Evolutionary conservation across 2,113 vertebrate genomes (phyloP), one percentile per base, ranked within the genome.

Genomic region (Rhipidura dahli): DNA sequence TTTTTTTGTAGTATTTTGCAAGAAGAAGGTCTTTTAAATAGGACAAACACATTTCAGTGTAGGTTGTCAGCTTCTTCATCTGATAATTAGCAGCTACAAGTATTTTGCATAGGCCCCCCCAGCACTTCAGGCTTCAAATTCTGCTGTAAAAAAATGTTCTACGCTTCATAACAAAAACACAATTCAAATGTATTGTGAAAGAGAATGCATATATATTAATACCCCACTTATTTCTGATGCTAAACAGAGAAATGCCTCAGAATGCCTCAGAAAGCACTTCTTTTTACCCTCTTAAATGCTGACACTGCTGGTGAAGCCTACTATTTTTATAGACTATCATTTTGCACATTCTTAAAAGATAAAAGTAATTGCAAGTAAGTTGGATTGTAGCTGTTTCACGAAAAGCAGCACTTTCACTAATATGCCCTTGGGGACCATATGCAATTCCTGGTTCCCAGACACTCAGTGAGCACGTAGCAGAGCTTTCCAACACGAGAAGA

Each of bases 271-370:
- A 81, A 89, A 73, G 15, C 33, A 61, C 50, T 88, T 89, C 17
- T 70, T 73, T 68, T 84, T 77, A 47, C 60, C 59, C 65, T 77
- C 57, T 59, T 84, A 77, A 83, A 65, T 66, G 44, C 60, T 92
- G 53, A 82, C 86, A 61, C 26, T 87, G 70, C 83, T 93, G 26
- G 27, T 79, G 49, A 51, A 92, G 57, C 45, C 65, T 42, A 57
- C 49, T 78, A 39, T 91, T 96, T 94, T 93, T 80, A 76, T 78
- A 94, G 77, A 71, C 72, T 64, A 17, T 73, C 69, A 22, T 91
- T 97, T 97, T 97, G 91, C 88, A 61, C 76, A 53, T 91, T 91
- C 82, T 97, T 73, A 81, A 87, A 91, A 87, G 90, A 79, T 92
- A 82, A 87, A 91, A 95, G 93, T 57, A 60, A 68, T 39, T 80